Conservation (phyloP, 2,888 invertebrate genomes). For the Drosophila vallismaia region DNA sequence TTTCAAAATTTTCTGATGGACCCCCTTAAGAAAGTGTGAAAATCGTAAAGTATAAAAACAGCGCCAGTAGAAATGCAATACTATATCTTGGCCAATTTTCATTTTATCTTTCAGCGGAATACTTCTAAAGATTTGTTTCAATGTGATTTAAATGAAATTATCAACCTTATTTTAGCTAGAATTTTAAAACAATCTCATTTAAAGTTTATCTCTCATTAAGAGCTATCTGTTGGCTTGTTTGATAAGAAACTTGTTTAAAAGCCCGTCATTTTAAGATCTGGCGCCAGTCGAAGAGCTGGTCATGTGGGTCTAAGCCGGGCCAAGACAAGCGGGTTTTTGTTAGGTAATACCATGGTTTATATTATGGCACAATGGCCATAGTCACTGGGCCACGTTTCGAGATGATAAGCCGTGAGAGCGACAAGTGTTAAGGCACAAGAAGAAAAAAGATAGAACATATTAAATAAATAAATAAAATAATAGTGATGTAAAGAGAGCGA, state of each 20-base stretch:
- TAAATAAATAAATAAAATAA: constrained; percentile 5
- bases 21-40: too few species aligned
- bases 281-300: background rate
- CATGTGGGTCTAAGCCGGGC: background rate
- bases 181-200: background rate
- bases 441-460: background rate
- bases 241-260: background rate
- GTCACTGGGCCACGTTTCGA: constrained; percentile 21
- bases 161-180: background rate
- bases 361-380: background rate
- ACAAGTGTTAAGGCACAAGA: background rate
- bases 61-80: too few species aligned
- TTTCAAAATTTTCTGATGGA: too few species aligned
- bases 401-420: constrained; percentile 11
- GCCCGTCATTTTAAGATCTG: background rate
- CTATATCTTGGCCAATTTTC: too few species aligned
- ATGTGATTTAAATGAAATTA: background rate
- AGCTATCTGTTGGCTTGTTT: background rate
- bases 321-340: constrained; percentile 10
- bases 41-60: too few species aligned
- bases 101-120: too few species aligned
- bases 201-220: background rate
- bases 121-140: background rate
- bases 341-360: constrained; percentile 23
- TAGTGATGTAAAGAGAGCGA: constrained; percentile 29